Conservation (phyloP, 2,113 vertebrate species). For the Podarcis muralis region DNA sequence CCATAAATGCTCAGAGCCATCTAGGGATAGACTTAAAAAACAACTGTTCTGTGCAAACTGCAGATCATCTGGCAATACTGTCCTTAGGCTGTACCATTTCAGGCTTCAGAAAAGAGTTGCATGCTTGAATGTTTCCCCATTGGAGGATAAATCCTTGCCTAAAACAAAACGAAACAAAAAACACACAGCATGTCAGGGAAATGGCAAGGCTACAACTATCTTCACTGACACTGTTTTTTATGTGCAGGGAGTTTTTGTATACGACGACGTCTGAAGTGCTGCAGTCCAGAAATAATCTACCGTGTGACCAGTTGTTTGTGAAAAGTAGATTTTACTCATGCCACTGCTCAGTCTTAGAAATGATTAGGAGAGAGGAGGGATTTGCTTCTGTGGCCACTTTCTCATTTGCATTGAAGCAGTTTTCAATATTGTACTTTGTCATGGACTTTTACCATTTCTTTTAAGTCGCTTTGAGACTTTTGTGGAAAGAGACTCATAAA, state of each 20-base stretch:
- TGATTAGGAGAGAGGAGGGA: too few species aligned
- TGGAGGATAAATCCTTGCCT: too few species aligned
- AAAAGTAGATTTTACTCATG: neutral
- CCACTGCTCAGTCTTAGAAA: neutral
- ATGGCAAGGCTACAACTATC: neutral
- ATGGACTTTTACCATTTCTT: too few species aligned
- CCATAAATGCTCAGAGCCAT: neutral
- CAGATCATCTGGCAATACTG: neutral
- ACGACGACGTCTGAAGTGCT: neutral
- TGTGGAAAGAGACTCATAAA: too few species aligned
- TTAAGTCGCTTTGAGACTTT: too few species aligned
- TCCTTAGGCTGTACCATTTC: neutral
- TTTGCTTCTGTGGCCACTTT: too few species aligned
- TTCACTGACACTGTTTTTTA: neutral
- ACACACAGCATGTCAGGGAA: neutral
- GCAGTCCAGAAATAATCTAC: too few species aligned
- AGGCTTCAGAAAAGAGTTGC: neutral
- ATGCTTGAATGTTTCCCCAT: neutral
- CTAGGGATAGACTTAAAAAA: neutral
- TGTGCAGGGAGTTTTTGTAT: neutral
- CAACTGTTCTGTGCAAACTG: neutral
- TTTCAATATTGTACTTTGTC: too few species aligned
- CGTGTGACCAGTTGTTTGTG: neutral
- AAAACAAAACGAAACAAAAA: neutral
- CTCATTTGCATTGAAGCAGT: too few species aligned